phyloP scores from a whole-genome alignment of 2,888 invertebrate genomes.

The Andrena bicolor region DNA sequence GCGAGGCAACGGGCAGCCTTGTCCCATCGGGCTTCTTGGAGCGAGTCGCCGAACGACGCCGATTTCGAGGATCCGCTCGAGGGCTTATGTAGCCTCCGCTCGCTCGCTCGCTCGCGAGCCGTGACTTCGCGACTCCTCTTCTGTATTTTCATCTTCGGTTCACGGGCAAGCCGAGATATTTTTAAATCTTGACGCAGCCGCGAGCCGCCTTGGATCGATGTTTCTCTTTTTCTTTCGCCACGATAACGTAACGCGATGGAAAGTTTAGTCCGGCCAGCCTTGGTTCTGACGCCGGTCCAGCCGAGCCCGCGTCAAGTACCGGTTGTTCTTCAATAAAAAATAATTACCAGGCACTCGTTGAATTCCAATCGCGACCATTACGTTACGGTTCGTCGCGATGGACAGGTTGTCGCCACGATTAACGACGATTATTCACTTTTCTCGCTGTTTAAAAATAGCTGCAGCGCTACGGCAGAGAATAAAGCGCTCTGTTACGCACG shows the following conservation, averaged over 20 bases:
- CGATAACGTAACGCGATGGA: conserved; percentile 38
- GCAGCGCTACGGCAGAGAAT: neutral
- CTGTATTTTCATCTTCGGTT: conserved; percentile 22
- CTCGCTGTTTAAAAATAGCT: neutral
- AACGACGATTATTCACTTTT: neutral
- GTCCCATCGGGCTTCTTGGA: no score
- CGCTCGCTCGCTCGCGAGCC: neutral
- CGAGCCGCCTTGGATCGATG: neutral
- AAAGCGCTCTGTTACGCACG: neutral
- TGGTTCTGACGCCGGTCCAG: neutral
- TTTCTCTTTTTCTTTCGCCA: conserved; percentile 8
- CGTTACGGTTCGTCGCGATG: conserved; percentile 1
- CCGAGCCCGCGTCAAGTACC: conserved; percentile 15
- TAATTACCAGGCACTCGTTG: conserved; percentile 24
- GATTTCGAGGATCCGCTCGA: neutral
- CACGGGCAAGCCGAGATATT: conserved; percentile 25
- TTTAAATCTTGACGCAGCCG: conserved; percentile 29
- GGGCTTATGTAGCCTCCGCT: conserved; percentile 1
- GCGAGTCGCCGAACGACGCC: neutral
- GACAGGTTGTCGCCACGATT: conserved; percentile 6
- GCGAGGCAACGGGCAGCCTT: no score
- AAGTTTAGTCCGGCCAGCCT: conserved; percentile 23
- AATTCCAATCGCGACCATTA: conserved; percentile 24
- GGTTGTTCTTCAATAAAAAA: conserved; percentile 26
- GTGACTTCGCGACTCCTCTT: conserved; percentile 10